Evolutionary conservation across 2,113 vertebrate species (phyloP), one percentile per base, ranked within the genome.

Genomic region (Steatornis caripensis): DNA sequence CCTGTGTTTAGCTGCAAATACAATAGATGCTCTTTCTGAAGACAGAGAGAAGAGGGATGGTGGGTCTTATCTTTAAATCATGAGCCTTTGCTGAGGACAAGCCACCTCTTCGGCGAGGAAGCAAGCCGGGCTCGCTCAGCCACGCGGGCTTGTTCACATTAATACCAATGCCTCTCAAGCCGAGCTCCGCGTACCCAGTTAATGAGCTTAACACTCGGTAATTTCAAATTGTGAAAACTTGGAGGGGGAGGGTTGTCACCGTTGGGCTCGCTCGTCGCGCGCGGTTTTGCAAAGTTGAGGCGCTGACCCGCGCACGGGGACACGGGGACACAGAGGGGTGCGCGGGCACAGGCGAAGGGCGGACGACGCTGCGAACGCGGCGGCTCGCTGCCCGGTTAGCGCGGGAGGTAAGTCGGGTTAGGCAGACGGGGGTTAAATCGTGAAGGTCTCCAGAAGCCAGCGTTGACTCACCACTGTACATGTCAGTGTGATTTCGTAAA

Each of bases 401-500:
- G 97, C 95, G 95, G 57, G 48, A 58, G 68, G 22, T 97, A 84
- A 98, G 98, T 96, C 48, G 19, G 86, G 98, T 99, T 98, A 99
- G 97, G 97, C 66, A 81, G 87, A 85, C 32, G 83, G 87, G 92
- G 89, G 93, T 97, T 97, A 98, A 93, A 87, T 68, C 16, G 79
- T 76, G 92, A 87, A 84, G 98, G 91, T 94, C 83, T 97, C 85
- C 97, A 96, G 86, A 97, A 97, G 97, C 87, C 97, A 91, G 88
- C 72, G 20, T 93, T 89, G 76, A 99, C 99, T 99, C 99, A 99
- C 99, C 99, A 98, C 98, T 98, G 84, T 98, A 99, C 95, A 98
- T 98, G 98, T 97, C 99, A 98, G 99, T 98, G 98, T 98, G 96
- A 98, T 99, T 99, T 98, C 98, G 93, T 98, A 98, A 98, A 81